Evolutionary conservation across 2,888 invertebrate species (phyloP).

Genomic region (Phaedon cochleariae): DNA sequence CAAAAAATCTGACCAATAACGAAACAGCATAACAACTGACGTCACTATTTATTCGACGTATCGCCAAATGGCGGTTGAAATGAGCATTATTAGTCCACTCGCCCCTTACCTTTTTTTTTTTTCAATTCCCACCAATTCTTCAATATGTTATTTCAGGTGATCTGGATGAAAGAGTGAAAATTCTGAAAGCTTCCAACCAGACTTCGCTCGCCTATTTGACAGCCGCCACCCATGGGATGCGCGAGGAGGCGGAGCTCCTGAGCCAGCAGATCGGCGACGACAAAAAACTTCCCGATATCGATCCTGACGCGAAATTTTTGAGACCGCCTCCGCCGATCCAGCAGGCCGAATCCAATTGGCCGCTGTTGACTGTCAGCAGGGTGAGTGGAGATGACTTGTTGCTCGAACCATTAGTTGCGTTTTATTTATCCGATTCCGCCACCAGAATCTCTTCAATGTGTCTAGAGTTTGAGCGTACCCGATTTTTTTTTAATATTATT

Average conservation of each 20-base stretch:
- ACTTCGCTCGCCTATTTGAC: slow-evolving; percentile 90
- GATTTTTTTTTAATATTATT: too few species aligned
- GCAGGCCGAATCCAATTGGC: slow-evolving; percentile 97
- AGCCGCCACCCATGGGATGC: slow-evolving; percentile 89
- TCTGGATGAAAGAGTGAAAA: slow-evolving; percentile 85
- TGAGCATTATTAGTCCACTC: not conserved
- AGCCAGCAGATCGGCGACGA: slow-evolving; percentile 69
- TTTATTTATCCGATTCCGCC: too few species aligned
- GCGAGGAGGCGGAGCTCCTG: slow-evolving; percentile 80
- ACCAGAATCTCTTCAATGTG: too few species aligned
- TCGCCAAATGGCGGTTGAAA: too few species aligned
- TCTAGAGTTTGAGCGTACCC: not conserved
- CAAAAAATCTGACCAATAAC: too few species aligned
- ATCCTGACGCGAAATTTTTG: slow-evolving; percentile 78
- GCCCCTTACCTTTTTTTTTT: too few species aligned
- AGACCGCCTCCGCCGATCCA: slow-evolving; percentile 90
- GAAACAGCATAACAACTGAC: too few species aligned
- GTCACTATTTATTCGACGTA: too few species aligned
- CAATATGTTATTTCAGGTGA: slow-evolving; percentile 70
- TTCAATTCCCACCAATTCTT: too few species aligned
- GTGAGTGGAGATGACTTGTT: too few species aligned
- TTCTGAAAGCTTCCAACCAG: slow-evolving; percentile 80
- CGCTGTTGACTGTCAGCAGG: slow-evolving; percentile 89
- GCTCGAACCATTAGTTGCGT: too few species aligned
- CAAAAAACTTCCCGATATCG: slow-evolving; percentile 71